These are phyloP conservation scores for Eunapius fragilis DNA, from an alignment of 37 sponge, comb jelly and placozoan species.

Conservation along the genomic window DNA sequence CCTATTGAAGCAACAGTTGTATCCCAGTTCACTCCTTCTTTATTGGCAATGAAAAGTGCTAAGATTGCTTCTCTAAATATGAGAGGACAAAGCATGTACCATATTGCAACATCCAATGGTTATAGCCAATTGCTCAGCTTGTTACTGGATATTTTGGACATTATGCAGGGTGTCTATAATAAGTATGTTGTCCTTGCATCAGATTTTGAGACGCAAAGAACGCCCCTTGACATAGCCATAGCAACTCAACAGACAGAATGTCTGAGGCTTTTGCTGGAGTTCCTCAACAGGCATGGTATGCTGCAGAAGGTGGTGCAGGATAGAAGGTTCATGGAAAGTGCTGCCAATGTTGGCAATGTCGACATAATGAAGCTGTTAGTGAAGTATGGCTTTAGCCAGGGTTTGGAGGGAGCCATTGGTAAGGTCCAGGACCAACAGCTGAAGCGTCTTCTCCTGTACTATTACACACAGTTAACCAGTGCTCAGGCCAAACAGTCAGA, in stretches of 20 bases:
- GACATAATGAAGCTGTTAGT: slow-evolving; percentile 45
- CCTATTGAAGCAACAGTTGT: neutral
- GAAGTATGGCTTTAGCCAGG: slow-evolving; percentile 45
- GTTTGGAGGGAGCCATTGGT: slow-evolving; percentile 20
- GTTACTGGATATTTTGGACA: neutral
- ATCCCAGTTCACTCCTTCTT: neutral
- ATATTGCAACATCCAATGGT: neutral
- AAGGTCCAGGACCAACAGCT: neutral
- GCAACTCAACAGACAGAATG: slow-evolving; percentile 15
- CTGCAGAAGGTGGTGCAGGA: slow-evolving; percentile 28
- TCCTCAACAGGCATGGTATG: neutral
- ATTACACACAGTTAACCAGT: slow-evolving; percentile 31
- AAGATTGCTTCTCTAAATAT: neutral
- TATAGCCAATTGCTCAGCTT: neutral
- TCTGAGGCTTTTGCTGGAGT: slow-evolving; percentile 34
- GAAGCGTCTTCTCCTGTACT: slow-evolving; percentile 45
- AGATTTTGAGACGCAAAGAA: neutral
- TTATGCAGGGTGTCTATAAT: neutral
- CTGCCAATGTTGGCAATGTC: slow-evolving; percentile 19
- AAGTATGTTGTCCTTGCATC: neutral
- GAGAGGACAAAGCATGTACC: neutral
- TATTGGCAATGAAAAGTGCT: neutral
- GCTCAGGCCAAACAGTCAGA: neutral
- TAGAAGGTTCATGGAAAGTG: slow-evolving; percentile 13
- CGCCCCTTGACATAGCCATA: slow-evolving; percentile 61